Evolutionary conservation across 1,140 invertebrate genomes (phyloP).

Genomic region (Zeugodacus cucurbitae): DNA sequence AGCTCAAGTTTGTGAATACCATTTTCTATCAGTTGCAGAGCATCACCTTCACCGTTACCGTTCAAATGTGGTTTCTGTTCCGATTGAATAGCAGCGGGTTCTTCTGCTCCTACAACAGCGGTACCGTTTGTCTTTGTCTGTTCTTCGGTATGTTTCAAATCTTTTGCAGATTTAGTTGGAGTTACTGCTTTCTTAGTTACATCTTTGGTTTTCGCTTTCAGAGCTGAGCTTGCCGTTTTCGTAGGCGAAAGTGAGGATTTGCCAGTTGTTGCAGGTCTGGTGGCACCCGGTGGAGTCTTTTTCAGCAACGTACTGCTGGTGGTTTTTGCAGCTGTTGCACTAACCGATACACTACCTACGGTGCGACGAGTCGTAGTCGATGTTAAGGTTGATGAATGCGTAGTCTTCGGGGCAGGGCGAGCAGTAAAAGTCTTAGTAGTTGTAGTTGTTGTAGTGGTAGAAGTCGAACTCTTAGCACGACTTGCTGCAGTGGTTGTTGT

Average conservation of each 20-base stretch:
- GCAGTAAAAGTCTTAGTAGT: conserved; percentile 61
- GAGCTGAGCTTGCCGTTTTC: neutral
- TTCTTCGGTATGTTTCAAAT: neutral
- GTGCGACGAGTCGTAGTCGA: conserved; percentile 47
- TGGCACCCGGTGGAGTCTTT: conserved; percentile 43
- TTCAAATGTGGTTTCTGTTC: neutral
- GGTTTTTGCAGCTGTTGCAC: conserved; percentile 38
- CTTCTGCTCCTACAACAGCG: neutral
- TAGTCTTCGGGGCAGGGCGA: conserved; percentile 59
- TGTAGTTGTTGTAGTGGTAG: conserved; percentile 52
- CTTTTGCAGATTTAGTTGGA: conserved; percentile 11
- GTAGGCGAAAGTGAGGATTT: neutral
- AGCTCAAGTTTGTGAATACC: neutral
- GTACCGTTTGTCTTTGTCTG: conserved; percentile 7
- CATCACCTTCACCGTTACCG: neutral
- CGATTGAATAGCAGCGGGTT: no score
- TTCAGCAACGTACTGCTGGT: conserved; percentile 52
- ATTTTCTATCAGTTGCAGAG: neutral
- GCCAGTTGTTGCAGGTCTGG: conserved; percentile 24
- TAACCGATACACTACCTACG: neutral
- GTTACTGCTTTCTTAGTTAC: conserved; percentile 10
- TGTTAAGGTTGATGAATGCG: conserved; percentile 44
- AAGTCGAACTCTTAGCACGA: conserved; percentile 49
- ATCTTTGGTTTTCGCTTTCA: conserved; percentile 39
- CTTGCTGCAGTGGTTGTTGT: conserved; percentile 48